A percentile compares a stretch with the other conserved stretches of the same genome.
These are phyloP conservation scores for Plectrocnemia conspersa DNA, from an alignment of 1,140 invertebrate species.

Conservation along the genomic window DNA sequence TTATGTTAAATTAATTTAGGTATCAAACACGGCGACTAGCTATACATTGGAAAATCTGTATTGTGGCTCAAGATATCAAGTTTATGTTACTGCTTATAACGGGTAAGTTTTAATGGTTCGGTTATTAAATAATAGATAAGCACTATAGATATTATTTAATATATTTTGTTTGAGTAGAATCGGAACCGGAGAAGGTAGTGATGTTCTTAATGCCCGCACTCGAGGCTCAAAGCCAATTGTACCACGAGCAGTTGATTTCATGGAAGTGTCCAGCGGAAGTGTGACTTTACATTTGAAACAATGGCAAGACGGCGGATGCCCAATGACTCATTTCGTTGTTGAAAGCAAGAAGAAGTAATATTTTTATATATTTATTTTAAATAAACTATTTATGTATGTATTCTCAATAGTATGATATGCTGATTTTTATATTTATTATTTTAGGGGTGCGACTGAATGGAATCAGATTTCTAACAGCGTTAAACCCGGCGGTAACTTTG, in stretches of 20 bases:
- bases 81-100: constrained; percentile 88
- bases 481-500: constrained; percentile 84
- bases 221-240: constrained; percentile 87
- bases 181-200: constrained; percentile 82
- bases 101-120: constrained; percentile 53
- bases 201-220: constrained; percentile 79
- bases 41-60: constrained; percentile 82
- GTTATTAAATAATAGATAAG: constrained; percentile 3
- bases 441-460: constrained; percentile 77
- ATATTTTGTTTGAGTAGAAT: constrained; percentile 55
- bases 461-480: constrained; percentile 90
- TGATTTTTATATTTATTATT: constrained; percentile 34
- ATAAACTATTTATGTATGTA: neutral
- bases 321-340: constrained; percentile 93
- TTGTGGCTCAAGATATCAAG: constrained; percentile 87
- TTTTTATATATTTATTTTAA: constrained; percentile 18
- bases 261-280: constrained; percentile 86
- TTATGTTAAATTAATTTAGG: constrained; percentile 25
- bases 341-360: constrained; percentile 89
- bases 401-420: neutral
- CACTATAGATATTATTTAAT: too few species aligned
- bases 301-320: constrained; percentile 93
- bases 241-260: constrained; percentile 81
- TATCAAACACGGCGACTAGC: constrained; percentile 67
- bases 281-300: constrained; percentile 86